Conservation (phyloP, 2,113 vertebrate species). For the Eolophus roseicapilla region DNA sequence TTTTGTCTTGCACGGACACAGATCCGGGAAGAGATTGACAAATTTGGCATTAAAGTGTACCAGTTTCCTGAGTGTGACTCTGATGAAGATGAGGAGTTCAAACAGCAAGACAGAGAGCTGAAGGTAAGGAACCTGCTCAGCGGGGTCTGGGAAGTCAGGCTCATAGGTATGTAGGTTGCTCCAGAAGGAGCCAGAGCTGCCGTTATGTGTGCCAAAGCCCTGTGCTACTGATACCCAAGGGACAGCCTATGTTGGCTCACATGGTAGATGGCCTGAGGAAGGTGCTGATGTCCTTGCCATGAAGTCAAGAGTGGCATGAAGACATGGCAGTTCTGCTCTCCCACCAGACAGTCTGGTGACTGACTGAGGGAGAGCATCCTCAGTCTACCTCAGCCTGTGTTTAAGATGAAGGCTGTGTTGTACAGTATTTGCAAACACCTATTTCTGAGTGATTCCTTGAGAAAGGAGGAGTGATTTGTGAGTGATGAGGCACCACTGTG, state of each 20-base stretch:
- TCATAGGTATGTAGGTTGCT: not conserved
- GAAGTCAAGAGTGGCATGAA: not conserved
- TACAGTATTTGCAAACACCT: not conserved
- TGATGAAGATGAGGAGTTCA: conserved; percentile 94
- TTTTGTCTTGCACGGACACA: conserved; percentile 44
- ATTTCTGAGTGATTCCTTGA: not conserved
- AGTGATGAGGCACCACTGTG: not conserved
- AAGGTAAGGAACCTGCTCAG: conserved; percentile 77
- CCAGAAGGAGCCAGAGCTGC: not conserved
- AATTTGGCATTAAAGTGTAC: conserved; percentile 94
- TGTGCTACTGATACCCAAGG: not conserved
- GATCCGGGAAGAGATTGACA: conserved; percentile 95
- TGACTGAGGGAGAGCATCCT: not conserved
- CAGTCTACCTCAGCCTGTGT: not conserved
- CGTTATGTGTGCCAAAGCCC: not conserved
- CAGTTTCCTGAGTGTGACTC: conserved; percentile 97
- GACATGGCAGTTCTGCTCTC: not conserved
- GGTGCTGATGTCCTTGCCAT: not conserved
- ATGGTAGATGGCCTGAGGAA: not conserved
- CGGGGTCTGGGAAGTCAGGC: not conserved
- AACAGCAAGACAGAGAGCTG: conserved; percentile 92
- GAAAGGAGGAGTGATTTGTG: not conserved
- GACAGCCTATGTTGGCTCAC: not conserved
- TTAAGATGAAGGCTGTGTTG: not conserved
- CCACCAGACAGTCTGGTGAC: not conserved